Evolutionary conservation across 2,888 invertebrate genomes (phyloP).

Genomic region (Yponomeuta evonymella): DNA sequence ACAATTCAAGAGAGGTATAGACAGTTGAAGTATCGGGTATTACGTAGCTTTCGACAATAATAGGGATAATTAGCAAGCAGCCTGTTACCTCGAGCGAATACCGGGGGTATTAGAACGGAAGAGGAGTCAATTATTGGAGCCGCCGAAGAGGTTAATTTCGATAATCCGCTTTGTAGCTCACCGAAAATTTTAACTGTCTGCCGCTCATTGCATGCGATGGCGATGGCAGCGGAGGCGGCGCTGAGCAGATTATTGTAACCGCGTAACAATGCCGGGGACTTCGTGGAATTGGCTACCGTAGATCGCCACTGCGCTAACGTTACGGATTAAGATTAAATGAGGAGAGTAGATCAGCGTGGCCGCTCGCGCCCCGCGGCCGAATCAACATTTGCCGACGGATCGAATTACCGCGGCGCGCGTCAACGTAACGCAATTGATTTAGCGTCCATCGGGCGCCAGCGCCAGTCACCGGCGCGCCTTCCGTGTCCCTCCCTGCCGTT

Average conservation of each 20-base stretch:
- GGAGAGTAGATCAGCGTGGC: conserved; percentile 48
- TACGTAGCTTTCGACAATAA: conserved; percentile 15
- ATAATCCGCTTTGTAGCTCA: conserved; percentile 61
- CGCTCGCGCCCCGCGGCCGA: conserved; percentile 55
- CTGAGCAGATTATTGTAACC: conserved; percentile 22
- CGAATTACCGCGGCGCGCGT: conserved; percentile 64
- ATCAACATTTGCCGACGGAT: conserved; percentile 72
- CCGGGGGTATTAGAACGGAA: conserved; percentile 37
- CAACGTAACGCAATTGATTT: conserved; percentile 69
- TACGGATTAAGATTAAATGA: conserved; percentile 22
- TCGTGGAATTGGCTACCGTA: not conserved
- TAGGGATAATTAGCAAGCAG: conserved; percentile 25
- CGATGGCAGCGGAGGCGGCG: conserved; percentile 17
- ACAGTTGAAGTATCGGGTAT: conserved; percentile 6
- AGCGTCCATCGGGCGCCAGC: conserved; percentile 45
- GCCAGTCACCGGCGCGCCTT: conserved; percentile 42
- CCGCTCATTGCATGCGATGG: conserved; percentile 21
- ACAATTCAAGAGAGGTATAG: conserved; percentile 23
- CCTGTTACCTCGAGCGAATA: conserved; percentile 15
- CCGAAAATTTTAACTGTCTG: conserved; percentile 35
- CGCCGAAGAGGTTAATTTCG: conserved; percentile 67
- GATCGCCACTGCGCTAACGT: not conserved
- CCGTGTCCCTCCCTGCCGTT: conserved; percentile 37
- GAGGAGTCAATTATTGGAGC: conserved; percentile 55
- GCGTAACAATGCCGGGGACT: conserved; percentile 14